phyloP scores from a whole-genome alignment of 1,140 invertebrate species.

The Formica selysi region DNA sequence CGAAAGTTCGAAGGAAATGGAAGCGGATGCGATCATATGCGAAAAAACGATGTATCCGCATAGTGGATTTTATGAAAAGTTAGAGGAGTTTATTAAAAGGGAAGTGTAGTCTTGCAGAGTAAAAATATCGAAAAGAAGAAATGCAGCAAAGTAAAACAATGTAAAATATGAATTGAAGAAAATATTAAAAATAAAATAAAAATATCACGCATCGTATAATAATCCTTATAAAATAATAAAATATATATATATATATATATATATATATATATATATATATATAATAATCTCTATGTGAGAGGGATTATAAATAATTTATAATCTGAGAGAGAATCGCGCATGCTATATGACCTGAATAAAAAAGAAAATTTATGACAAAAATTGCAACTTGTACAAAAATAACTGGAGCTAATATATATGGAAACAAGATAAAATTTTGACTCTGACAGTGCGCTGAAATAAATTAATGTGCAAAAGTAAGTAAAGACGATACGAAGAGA shows the following conservation, averaged over 20 bases:
- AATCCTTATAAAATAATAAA: neutral
- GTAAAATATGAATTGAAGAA: too few relatives aligned
- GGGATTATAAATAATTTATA: neutral
- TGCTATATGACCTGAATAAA: neutral
- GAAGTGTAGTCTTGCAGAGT: neutral
- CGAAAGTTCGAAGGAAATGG: constrained; percentile 52
- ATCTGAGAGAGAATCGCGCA: neutral
- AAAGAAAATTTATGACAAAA: neutral
- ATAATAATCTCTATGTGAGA: neutral
- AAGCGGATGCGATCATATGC: constrained; percentile 47
- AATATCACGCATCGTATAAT: neutral
- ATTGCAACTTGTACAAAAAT: neutral
- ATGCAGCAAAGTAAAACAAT: neutral
- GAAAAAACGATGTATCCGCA: constrained; percentile 12
- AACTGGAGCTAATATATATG: neutral
- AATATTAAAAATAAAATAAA: constrained; percentile 1
- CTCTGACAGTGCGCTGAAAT: neutral
- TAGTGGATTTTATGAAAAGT: neutral
- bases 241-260: neutral
- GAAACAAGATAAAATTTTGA: neutral
- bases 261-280: neutral
- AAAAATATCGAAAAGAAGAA: constrained; percentile 4
- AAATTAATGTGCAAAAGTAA: neutral
- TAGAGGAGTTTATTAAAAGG: constrained; percentile 30
- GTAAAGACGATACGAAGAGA: neutral